A percentile compares a stretch with the other conserved stretches of the same genome.
phyloP scores from a whole-genome alignment of 92 coral and sea anemone genomes.

The Hydrozoanthus gracilis region DNA sequence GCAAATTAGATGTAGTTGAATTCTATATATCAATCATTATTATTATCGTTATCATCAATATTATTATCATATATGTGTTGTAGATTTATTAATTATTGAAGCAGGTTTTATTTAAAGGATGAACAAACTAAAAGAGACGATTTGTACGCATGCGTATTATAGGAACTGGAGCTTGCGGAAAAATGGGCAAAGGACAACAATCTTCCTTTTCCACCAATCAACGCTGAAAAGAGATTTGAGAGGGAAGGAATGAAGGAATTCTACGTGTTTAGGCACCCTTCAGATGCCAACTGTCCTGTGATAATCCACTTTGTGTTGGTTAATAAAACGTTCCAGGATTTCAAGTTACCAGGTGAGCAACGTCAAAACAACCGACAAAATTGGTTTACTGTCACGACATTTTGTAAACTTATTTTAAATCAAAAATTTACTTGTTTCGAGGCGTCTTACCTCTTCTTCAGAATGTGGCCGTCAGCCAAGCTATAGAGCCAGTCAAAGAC shows the following conservation, averaged over 20 bases:
- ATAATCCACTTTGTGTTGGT: slow-evolving; percentile 76
- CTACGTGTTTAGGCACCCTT: slow-evolving; percentile 73
- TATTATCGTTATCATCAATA: too few relatives aligned
- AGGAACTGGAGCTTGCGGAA: slow-evolving; percentile 82
- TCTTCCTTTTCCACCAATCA: slow-evolving; percentile 78
- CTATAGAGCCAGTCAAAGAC: too few relatives aligned
- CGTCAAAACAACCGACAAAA: not conserved
- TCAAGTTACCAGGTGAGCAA: slow-evolving; percentile 69
- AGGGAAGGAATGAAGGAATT: slow-evolving; percentile 73
- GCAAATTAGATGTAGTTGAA: too few relatives aligned
- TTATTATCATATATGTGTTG: too few relatives aligned
- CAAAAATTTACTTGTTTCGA: too few relatives aligned
- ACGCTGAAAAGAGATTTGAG: slow-evolving; percentile 58
- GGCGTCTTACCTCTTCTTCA: too few relatives aligned
- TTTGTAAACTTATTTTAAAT: not conserved
- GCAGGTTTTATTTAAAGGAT: too few relatives aligned
- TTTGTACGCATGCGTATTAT: not conserved
- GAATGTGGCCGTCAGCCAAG: too few relatives aligned
- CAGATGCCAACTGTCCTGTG: slow-evolving; percentile 68
- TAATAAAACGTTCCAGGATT: slow-evolving; percentile 65
- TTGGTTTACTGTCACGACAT: not conserved
- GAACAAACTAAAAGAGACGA: not conserved
- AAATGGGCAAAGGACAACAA: slow-evolving; percentile 75
- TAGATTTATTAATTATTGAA: too few relatives aligned
- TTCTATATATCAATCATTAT: too few relatives aligned